Conservation (phyloP, 2,113 vertebrate species). For the Platichthys flesus region DNA sequence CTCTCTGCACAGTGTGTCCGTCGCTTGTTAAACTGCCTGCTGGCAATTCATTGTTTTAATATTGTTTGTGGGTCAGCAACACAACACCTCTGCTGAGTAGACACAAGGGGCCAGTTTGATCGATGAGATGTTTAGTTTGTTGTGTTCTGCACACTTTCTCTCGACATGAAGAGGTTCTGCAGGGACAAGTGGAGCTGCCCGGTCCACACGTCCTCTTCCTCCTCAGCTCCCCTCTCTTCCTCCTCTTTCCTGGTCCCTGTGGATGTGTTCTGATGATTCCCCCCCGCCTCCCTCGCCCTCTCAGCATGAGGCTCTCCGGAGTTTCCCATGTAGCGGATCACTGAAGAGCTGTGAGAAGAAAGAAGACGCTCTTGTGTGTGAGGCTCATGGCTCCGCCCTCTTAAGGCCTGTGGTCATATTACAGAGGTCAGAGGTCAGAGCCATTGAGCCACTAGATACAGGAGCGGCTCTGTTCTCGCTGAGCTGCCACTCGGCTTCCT, state of each 20-base stretch:
- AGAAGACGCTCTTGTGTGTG: slow-evolving; percentile 10
- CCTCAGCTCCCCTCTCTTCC: slow-evolving; percentile 1
- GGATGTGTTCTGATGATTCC: neutral
- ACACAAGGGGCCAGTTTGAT: too few relatives aligned
- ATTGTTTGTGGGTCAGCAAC: too few relatives aligned
- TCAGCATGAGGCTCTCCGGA: slow-evolving; percentile 37
- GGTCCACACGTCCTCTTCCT: neutral
- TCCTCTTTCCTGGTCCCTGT: neutral
- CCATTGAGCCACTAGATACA: slow-evolving; percentile 57
- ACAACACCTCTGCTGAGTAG: too few relatives aligned
- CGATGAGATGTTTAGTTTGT: too few relatives aligned
- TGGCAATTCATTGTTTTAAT: too few relatives aligned
- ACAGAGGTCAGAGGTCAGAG: slow-evolving; percentile 63
- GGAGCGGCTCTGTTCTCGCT: slow-evolving; percentile 54
- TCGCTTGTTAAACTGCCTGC: too few relatives aligned
- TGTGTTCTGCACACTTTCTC: too few relatives aligned
- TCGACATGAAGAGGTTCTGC: too few relatives aligned
- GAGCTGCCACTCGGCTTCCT: slow-evolving; percentile 11
- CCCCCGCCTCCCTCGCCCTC: slow-evolving; percentile 19
- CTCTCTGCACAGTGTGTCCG: too few relatives aligned
- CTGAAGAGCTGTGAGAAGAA: slow-evolving; percentile 5
- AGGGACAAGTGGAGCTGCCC: too few relatives aligned
- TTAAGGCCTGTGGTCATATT: slow-evolving; percentile 58
- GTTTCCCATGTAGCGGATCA: slow-evolving; percentile 46
- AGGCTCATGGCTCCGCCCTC: slow-evolving; percentile 28